These are phyloP conservation scores for Phataginus tetradactyla DNA, from an alignment of 2,797 vertebrate species.

Conservation along the genomic window DNA sequence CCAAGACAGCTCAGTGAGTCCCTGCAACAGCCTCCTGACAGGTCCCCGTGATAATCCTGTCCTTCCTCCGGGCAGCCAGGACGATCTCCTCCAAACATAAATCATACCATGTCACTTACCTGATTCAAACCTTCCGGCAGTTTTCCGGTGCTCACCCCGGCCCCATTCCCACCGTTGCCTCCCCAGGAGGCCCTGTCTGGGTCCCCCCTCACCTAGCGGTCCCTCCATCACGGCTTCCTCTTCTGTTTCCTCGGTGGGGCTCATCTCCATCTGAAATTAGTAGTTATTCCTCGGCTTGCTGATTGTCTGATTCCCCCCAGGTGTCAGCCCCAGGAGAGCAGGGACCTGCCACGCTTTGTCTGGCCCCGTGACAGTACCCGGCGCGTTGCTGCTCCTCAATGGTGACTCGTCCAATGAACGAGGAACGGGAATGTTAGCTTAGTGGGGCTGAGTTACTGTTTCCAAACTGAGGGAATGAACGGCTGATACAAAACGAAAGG, in stretches of 20 bases:
- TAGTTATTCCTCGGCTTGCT: background rate
- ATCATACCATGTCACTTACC: fast-evolving
- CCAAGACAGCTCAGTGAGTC: background rate
- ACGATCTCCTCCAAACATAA: background rate
- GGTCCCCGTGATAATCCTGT: background rate
- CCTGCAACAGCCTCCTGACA: background rate
- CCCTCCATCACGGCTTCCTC: fast-evolving
- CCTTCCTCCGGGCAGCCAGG: background rate
- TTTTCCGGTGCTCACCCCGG: background rate
- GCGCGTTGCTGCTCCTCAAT: fast-evolving
- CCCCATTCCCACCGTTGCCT: background rate
- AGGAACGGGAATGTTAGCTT: fast-evolving
- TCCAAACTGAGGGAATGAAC: background rate
- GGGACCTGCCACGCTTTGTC: background rate
- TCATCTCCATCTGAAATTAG: background rate
- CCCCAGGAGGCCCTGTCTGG: background rate
- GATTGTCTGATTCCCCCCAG: background rate
- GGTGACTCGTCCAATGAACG: background rate
- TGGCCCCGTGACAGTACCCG: no score
- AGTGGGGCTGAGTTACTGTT: background rate
- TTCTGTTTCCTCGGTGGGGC: background rate
- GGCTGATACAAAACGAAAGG: background rate
- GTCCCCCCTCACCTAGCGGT: fast-evolving
- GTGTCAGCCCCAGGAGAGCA: background rate
- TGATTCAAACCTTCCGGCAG: background rate